Percentiles rank a stretch among this genome's conserved stretches.
Conservation (phyloP, 2,888 invertebrate species). For the Lordiphosa fenestrarum region DNA sequence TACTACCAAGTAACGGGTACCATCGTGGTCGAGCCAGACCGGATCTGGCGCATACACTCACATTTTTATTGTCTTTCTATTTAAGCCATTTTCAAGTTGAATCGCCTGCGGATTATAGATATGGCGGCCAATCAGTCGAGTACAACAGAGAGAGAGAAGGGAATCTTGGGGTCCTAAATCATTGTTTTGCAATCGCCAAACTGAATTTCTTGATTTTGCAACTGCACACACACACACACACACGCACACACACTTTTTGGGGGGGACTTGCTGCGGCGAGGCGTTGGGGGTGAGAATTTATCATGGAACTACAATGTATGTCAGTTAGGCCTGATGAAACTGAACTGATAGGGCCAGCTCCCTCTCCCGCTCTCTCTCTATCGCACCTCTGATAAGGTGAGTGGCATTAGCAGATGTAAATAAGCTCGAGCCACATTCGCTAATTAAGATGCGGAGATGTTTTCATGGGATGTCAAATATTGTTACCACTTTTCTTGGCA, state of each 20-base stretch:
- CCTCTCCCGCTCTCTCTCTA: too few species aligned
- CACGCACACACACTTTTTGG: not conserved
- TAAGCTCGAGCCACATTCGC: conserved; percentile 46
- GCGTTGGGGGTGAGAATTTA: not conserved
- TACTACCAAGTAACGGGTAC: too few species aligned
- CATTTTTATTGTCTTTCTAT: conserved; percentile 1
- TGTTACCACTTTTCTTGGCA: conserved; percentile 67
- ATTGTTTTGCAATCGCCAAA: too few species aligned
- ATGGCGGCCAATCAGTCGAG: conserved; percentile 1
- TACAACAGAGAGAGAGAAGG: too few species aligned
- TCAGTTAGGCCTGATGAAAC: conserved; percentile 5
- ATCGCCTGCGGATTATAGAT: not conserved
- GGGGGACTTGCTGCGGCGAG: too few species aligned
- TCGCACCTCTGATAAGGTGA: conserved; percentile 15
- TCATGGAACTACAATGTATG: not conserved
- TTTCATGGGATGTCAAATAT: conserved; percentile 61
- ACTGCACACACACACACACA: not conserved
- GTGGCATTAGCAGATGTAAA: conserved; percentile 37
- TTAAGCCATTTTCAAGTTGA: not conserved
- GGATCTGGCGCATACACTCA: too few species aligned
- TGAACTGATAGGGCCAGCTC: conserved; percentile 1
- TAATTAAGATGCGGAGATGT: conserved; percentile 60
- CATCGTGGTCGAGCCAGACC: too few species aligned
- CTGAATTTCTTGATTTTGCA: too few species aligned
- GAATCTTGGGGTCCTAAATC: too few species aligned